Base-by-base conservation (phyloP, 1,140 invertebrate species). In the Magallana angulata region DNA sequence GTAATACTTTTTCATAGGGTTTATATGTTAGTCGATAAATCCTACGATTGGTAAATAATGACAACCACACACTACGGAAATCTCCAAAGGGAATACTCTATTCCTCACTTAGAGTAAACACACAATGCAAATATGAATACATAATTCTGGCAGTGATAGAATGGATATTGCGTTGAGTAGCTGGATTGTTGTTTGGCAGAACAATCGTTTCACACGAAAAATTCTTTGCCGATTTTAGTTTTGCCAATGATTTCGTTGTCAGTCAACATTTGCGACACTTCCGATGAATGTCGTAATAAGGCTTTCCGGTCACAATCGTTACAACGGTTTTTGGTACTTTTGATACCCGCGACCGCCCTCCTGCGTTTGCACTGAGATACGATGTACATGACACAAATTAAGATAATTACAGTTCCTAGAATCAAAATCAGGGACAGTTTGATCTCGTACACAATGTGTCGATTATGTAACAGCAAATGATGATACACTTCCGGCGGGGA, bases 401-500 rank as follows among this genome's bases (percentile, higher is more conserved):
- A n/a, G 14, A 91, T 88, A 62, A 89, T 84, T 12, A 90, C 84
- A 18, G 87, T 88, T 12, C 91, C 91, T 36, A 91, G 60, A 30
- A 90, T 85, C 16, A 91, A 81, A 14, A 91, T 91, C 0, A 91
- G 85, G 11, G 89, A 88, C 84, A 91, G 83, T 64, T 91, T 91
- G n/a, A 91, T 88, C 59, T 91, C 90, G 24, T 90, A 88, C n/a
- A 91, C 84, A 12, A 91, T 30, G 80, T 91, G 91, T 87, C 88
- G 89, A 60, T 89, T 90, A 82, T 90, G 86, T 57, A 82, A 59
- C 30, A 91, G 36, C 24, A 90, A 58, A 24, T 86, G 88, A 62
- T 90, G 89, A 68, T 91, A 90, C 14, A 82, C 86, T 81, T 89
- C 90, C 1, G 86, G 83, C 5, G 68, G 24, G 0, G 68, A 76